phyloP scores from a whole-genome alignment of 2,113 vertebrate genomes.

The Serinus canaria region DNA sequence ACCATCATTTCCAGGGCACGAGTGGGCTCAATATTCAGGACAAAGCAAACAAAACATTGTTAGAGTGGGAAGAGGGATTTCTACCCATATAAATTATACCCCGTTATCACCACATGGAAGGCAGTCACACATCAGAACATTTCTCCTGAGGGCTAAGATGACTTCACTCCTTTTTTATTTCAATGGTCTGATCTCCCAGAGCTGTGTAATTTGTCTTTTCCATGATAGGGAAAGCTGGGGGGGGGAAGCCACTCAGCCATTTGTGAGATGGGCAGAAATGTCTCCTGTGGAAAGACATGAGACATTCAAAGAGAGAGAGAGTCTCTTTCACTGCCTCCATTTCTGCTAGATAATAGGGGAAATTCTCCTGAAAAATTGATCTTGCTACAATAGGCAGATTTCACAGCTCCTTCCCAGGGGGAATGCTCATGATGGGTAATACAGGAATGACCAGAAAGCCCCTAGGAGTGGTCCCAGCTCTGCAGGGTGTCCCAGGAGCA shows the following conservation, averaged over 20 bases:
- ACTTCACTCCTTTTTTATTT: not conserved
- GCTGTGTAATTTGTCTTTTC: not conserved
- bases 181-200: not conserved
- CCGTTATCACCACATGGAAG: not conserved
- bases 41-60: constrained; percentile 19
- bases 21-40: not conserved
- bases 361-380: not conserved
- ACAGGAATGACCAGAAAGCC: not conserved
- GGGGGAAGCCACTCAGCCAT: not conserved
- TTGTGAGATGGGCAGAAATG: not conserved
- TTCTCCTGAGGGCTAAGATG: not conserved
- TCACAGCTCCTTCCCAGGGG: not conserved
- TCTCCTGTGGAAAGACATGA: not conserved
- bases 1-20: not conserved
- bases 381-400: not conserved
- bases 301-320: not conserved
- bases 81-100: constrained; percentile 26
- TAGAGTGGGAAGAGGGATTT: constrained; percentile 20
- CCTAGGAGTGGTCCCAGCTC: not conserved
- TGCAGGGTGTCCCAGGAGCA: not conserved
- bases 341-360: not conserved
- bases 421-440: not conserved
- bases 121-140: not conserved
- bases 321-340: not conserved
- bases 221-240: not conserved